These are phyloP conservation scores for Plestiodon gilberti DNA, from an alignment of 2,113 vertebrate genomes.

Conservation along the genomic window DNA sequence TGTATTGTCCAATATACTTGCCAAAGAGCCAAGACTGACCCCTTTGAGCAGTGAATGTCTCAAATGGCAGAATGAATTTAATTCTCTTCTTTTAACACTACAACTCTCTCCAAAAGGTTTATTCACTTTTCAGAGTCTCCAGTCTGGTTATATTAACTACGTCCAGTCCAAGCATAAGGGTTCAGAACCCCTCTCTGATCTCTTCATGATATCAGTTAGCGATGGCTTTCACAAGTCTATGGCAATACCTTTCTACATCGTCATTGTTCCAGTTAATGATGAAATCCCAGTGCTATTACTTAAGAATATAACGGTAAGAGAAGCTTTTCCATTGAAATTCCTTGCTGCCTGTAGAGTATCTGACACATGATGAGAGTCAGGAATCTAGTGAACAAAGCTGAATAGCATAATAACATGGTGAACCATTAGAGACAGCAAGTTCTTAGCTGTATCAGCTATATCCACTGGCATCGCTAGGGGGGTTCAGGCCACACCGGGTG, in stretches of 20 bases:
- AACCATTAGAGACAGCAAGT: neutral
- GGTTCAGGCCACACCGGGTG: too few species aligned
- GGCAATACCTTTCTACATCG: conserved; percentile 72
- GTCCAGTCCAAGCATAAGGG: conserved; percentile 65
- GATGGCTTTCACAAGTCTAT: conserved; percentile 75
- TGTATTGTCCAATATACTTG: neutral
- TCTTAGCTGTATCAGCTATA: neutral
- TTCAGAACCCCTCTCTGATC: conserved; percentile 69
- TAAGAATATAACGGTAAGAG: conserved; percentile 71
- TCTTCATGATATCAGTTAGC: conserved; percentile 71
- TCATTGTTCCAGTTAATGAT: conserved; percentile 77
- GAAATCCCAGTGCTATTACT: conserved; percentile 72
- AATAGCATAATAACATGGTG: neutral
- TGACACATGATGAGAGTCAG: neutral
- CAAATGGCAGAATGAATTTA: conserved; percentile 59
- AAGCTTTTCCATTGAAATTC: neutral
- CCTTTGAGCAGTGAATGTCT: conserved; percentile 39
- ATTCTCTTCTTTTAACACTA: conserved; percentile 43
- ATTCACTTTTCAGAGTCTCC: conserved; percentile 76
- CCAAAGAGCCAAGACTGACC: neutral
- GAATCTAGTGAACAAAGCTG: neutral
- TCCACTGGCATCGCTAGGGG: too few species aligned
- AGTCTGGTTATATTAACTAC: conserved; percentile 71
- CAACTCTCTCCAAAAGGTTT: conserved; percentile 62
- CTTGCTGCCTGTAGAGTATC: neutral